Evolutionary conservation across 1,140 invertebrate genomes (phyloP).

Genomic region (Trinorchestia longiramus): DNA sequence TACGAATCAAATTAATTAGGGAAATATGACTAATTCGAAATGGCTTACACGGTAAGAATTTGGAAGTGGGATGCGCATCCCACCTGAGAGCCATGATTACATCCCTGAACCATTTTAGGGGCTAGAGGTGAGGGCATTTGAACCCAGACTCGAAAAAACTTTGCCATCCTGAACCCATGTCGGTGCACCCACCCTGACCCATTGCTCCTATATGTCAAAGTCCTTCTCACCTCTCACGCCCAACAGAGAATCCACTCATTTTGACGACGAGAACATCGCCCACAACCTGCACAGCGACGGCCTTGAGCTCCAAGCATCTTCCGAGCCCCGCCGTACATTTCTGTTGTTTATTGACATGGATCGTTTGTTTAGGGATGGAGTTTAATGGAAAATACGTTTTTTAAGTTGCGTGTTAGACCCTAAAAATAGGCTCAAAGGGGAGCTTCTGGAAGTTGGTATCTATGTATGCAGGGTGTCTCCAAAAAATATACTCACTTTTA

Average conservation of each 20-base stretch:
- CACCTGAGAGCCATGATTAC: background rate
- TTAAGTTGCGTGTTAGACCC: too few relatives aligned
- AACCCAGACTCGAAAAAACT: background rate
- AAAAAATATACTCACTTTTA: too few relatives aligned
- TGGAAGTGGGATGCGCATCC: background rate
- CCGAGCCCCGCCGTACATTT: too few relatives aligned
- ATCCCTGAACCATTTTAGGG: background rate
- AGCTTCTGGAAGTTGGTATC: too few relatives aligned
- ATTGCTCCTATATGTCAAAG: background rate
- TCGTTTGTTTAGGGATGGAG: too few relatives aligned
- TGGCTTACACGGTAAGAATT: background rate
- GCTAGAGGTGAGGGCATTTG: background rate
- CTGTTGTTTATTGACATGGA: too few relatives aligned
- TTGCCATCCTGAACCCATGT: background rate
- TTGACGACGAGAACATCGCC: background rate
- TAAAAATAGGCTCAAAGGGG: too few relatives aligned
- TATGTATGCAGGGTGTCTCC: too few relatives aligned
- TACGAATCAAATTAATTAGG: background rate
- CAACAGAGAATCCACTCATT: background rate
- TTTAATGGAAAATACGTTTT: too few relatives aligned
- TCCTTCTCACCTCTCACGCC: background rate
- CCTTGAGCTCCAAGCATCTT: too few relatives aligned
- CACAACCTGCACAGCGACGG: too few relatives aligned
- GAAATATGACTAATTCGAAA: background rate
- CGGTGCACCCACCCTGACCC: background rate